phyloP scores from a whole-genome alignment of 2,888 invertebrate genomes.

The Heliconius aoede region DNA sequence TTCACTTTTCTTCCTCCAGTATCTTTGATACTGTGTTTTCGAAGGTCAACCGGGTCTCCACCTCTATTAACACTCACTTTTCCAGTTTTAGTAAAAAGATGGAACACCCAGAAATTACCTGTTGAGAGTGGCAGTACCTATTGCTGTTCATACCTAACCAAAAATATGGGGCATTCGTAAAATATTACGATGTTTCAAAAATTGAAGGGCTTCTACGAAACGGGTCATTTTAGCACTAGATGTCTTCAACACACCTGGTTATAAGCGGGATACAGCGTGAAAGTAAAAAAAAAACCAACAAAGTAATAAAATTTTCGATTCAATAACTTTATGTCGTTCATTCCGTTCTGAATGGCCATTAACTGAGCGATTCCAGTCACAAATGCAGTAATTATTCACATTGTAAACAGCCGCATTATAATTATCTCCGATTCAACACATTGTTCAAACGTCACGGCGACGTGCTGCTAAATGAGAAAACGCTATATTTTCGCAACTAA shows the following conservation, averaged over 20 bases:
- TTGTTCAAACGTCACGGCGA: conserved; percentile 75
- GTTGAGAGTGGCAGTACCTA: no score
- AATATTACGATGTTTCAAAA: background rate
- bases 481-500: conserved; percentile 53
- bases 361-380: conserved; percentile 74
- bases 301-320: conserved; percentile 33
- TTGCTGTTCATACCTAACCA: no score
- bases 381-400: conserved; percentile 76
- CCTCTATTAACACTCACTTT: no score
- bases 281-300: background rate
- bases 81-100: no score
- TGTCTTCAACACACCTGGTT: no score
- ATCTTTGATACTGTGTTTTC: no score
- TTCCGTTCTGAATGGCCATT: conserved; percentile 63
- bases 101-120: no score
- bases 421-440: conserved; percentile 75
- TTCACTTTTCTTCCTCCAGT: no score
- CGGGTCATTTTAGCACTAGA: no score
- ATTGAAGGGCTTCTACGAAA: background rate
- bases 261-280: no score
- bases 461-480: conserved; percentile 51
- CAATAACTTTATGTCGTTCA: conserved; percentile 64
- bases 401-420: conserved; percentile 77
- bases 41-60: no score
- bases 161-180: no score